A percentile compares a stretch with the other conserved stretches of the same genome.
These are phyloP conservation scores for Benthosema pterotum DNA, from an alignment of 2,797 vertebrate species.

Conservation along the genomic window DNA sequence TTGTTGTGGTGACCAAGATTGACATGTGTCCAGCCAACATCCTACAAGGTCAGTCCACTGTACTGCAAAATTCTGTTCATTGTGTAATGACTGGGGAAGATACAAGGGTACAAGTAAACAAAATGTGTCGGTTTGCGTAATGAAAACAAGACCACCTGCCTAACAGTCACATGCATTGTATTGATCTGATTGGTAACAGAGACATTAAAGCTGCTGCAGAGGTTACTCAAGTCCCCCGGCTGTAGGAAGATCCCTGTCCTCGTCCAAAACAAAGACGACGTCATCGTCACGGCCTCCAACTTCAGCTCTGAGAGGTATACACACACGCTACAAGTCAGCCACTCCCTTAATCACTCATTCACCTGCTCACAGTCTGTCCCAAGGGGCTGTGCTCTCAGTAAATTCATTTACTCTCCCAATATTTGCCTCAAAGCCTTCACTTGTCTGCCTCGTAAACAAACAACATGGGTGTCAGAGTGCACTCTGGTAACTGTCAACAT, in stretches of 20 bases:
- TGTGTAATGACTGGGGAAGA: too few species aligned
- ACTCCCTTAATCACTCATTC: neutral
- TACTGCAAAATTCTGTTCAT: neutral
- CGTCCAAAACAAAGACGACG: constrained; percentile 97
- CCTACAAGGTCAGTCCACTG: constrained; percentile 87
- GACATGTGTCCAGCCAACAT: constrained; percentile 99
- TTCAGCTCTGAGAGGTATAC: constrained; percentile 97
- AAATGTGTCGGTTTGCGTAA: too few species aligned
- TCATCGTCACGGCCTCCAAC: constrained; percentile 97
- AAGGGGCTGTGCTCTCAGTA: too few species aligned
- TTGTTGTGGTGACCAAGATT: constrained; percentile 98
- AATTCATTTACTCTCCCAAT: too few species aligned
- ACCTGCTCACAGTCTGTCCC: neutral
- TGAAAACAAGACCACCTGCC: too few species aligned
- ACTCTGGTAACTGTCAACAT: too few species aligned
- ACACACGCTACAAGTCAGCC: neutral
- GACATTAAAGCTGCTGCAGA: constrained; percentile 94
- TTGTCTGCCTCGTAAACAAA: too few species aligned
- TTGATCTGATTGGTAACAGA: constrained; percentile 71
- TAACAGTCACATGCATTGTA: too few species aligned
- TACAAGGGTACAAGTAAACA: too few species aligned
- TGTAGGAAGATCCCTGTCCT: constrained; percentile 97
- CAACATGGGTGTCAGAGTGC: too few species aligned
- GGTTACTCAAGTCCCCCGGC: constrained; percentile 95
- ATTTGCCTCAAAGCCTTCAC: too few species aligned